Percentiles rank a stretch among this genome's conserved stretches.
phyloP scores from a whole-genome alignment of 2,888 invertebrate genomes.

The Agriopis aurantiaria region DNA sequence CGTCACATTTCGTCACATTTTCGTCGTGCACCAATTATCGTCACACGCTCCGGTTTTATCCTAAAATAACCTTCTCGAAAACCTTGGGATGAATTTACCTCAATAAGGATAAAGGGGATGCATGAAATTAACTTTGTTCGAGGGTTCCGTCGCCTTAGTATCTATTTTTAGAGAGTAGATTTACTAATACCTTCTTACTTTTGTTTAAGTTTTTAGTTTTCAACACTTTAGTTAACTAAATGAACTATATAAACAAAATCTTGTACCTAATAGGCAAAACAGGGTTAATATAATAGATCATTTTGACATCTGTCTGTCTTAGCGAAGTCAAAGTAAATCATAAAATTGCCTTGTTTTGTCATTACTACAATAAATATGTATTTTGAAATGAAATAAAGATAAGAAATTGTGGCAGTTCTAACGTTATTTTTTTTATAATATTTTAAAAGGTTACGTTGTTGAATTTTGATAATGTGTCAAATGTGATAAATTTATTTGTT shows the following conservation, averaged over 20 bases:
- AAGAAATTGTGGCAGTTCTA: too few relatives aligned
- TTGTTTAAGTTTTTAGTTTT: neutral
- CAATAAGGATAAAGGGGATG: constrained; percentile 36
- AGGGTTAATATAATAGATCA: too few relatives aligned
- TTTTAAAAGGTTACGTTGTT: too few relatives aligned
- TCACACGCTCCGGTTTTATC: constrained; percentile 50
- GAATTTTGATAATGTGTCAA: too few relatives aligned
- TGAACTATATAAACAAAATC: neutral
- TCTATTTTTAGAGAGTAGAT: constrained; percentile 1
- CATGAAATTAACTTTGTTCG: constrained; percentile 24
- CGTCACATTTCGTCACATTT: constrained; percentile 40
- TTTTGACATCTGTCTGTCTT: too few relatives aligned
- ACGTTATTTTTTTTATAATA: too few relatives aligned
- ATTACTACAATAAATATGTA: too few relatives aligned
- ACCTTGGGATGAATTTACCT: constrained; percentile 40
- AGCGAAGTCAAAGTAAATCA: too few relatives aligned
- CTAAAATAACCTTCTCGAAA: constrained; percentile 54
- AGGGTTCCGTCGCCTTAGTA: constrained; percentile 33
- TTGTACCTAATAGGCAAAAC: too few relatives aligned
- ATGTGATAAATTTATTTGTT: too few relatives aligned
- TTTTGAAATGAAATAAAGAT: too few relatives aligned
- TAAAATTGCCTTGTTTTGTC: too few relatives aligned
- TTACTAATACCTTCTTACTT: neutral
- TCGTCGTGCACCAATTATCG: constrained; percentile 48
- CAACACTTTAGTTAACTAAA: neutral